These are phyloP conservation scores for Carollia perspicillata DNA, from an alignment of 2,113 vertebrate species.

Conservation along the genomic window DNA sequence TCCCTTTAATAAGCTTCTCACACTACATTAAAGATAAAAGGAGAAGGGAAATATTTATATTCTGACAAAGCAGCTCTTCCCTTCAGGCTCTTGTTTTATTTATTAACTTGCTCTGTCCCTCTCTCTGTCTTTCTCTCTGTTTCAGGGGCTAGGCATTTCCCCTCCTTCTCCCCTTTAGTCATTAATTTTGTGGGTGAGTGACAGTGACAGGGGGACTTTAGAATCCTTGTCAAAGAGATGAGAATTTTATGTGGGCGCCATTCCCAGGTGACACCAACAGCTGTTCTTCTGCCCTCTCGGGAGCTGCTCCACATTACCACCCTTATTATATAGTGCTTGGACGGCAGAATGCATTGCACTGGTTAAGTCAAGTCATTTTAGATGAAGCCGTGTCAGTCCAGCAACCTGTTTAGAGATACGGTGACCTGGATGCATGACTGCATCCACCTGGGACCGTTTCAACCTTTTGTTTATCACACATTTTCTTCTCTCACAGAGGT, in stretches of 20 bases:
- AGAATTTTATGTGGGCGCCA: conserved; percentile 57
- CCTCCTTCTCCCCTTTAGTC: conserved; percentile 73
- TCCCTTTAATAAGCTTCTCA: conserved; percentile 86
- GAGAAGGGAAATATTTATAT: conserved; percentile 88
- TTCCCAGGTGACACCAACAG: conserved; percentile 74
- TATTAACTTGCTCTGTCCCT: conserved; percentile 83
- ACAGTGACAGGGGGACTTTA: conserved; percentile 72
- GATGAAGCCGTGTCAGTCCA: conserved; percentile 17
- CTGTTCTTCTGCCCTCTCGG: not conserved
- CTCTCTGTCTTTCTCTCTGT: conserved; percentile 61
- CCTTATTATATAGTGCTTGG: conserved; percentile 27
- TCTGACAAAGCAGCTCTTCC: conserved; percentile 88
- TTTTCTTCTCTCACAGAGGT: conserved; percentile 70
- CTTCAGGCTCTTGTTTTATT: conserved; percentile 88
- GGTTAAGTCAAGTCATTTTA: conserved; percentile 31
- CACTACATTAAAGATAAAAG: conserved; percentile 88
- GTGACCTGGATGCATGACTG: conserved; percentile 38
- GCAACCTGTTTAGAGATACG: not conserved
- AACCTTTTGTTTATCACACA: conserved; percentile 67
- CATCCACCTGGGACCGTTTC: conserved; percentile 62
- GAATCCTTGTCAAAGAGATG: conserved; percentile 61
- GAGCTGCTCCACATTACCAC: not conserved
- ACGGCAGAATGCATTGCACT: not conserved
- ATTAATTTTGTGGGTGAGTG: conserved; percentile 69
- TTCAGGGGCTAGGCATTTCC: conserved; percentile 64